Conservation (phyloP, 23 tunicate genomes). For the Trididemnum nubilum region DNA sequence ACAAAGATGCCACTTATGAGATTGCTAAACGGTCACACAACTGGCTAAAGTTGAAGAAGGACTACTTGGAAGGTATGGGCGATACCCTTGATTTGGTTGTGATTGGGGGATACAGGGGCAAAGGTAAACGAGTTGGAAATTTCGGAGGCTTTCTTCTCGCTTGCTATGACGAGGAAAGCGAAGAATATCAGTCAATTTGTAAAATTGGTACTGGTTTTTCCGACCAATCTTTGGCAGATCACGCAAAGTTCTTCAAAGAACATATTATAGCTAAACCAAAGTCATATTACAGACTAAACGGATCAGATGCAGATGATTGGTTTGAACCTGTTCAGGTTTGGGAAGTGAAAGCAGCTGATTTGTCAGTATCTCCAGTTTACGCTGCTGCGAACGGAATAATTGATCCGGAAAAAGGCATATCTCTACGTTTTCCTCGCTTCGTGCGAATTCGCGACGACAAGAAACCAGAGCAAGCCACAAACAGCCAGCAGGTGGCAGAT, state of each 20-base stretch:
- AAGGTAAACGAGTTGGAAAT: constrained; percentile 92
- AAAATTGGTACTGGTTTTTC: constrained; percentile 99
- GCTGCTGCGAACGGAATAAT: constrained; percentile 97
- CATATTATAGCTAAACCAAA: constrained; percentile 73
- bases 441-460: constrained; percentile 95
- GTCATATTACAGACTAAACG: constrained; percentile 88
- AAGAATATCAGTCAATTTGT: constrained; percentile 97
- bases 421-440: constrained; percentile 94
- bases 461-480: constrained; percentile 94
- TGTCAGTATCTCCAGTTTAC: constrained; percentile 98
- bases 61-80: constrained; percentile 96
- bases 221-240: constrained; percentile 73
- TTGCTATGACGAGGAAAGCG: constrained; percentile 95
- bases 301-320: constrained; percentile 87
- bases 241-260: constrained; percentile 76
- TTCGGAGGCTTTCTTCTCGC: constrained; percentile 93
- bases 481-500: constrained; percentile 86
- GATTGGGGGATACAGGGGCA: constrained; percentile 93
- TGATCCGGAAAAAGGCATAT: constrained; percentile 94
- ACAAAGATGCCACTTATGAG: constrained; percentile 91
- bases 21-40: constrained; percentile 95
- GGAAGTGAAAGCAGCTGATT: constrained; percentile 98
- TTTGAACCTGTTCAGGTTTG: constrained; percentile 99
- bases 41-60: constrained; percentile 99
- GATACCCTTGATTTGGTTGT: constrained; percentile 96